Conservation (phyloP, 2,113 vertebrate genomes). For the Mormoops blainvillei region DNA sequence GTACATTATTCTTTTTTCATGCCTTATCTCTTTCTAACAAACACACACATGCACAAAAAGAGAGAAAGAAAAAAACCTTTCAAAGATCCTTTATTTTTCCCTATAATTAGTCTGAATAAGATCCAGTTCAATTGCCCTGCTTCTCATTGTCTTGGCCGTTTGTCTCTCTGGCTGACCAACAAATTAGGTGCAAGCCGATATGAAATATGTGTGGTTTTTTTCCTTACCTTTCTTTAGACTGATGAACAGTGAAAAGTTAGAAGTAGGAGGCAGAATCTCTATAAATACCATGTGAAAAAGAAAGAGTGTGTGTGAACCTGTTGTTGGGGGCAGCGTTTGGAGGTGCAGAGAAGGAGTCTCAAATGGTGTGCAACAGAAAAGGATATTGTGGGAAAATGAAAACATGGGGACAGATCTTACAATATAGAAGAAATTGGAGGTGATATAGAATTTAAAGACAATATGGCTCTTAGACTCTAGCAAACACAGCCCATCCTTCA, state of each 20-base stretch:
- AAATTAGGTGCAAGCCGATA: neutral
- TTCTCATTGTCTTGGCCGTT: conserved; percentile 24
- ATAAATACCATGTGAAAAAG: neutral
- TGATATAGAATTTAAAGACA: neutral
- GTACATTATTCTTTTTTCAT: conserved; percentile 17
- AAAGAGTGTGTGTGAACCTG: neutral
- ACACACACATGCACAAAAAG: neutral
- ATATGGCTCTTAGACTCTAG: neutral
- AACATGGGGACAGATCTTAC: neutral
- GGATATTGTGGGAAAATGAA: neutral
- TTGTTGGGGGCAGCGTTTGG: accelerated
- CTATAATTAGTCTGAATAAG: conserved; percentile 45
- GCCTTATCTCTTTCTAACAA: conserved; percentile 49
- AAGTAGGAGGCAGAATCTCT: neutral
- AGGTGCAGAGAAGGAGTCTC: neutral
- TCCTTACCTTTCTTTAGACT: neutral
- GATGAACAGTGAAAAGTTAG: neutral
- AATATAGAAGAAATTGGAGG: neutral
- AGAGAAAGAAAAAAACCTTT: neutral
- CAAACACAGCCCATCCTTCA: neutral
- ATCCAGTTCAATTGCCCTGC: neutral
- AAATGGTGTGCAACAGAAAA: neutral
- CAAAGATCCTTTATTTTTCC: neutral
- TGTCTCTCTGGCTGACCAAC: neutral
- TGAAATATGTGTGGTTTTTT: neutral